These are phyloP conservation scores for Temnothorax unifasciatus DNA, from an alignment of 2,888 invertebrate genomes.

Conservation along the genomic window DNA sequence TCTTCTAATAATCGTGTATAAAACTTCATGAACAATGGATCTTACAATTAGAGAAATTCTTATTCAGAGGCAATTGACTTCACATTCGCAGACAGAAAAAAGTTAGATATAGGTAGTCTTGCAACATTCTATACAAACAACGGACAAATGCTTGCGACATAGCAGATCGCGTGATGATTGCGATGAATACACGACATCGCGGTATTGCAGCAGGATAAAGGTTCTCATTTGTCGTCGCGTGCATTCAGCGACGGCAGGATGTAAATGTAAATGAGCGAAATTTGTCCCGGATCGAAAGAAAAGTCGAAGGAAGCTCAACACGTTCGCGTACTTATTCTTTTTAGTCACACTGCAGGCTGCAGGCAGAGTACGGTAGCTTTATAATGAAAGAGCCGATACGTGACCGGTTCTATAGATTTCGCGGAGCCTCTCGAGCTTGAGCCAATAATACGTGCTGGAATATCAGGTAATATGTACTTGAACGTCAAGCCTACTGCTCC, in stretches of 20 bases:
- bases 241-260: not conserved
- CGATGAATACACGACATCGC: not conserved
- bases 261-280: constrained; percentile 36
- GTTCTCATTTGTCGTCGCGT: not conserved
- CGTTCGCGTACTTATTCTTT: constrained; percentile 63
- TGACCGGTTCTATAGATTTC: constrained; percentile 79
- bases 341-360: constrained; percentile 43
- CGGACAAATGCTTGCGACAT: not conserved
- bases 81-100: not conserved
- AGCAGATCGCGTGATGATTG: not conserved
- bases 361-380: constrained; percentile 63
- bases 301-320: constrained; percentile 62
- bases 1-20: not conserved
- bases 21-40: not conserved
- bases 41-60: not conserved
- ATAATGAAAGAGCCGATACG: constrained; percentile 79
- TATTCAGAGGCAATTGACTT: not conserved
- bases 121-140: not conserved
- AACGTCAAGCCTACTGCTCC: constrained; percentile 47
- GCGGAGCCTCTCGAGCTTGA: constrained; percentile 60
- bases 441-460: constrained; percentile 62
- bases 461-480: constrained; percentile 64
- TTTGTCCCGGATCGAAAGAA: constrained; percentile 23
- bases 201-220: not conserved
- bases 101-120: not conserved